phyloP scores from a whole-genome alignment of 2,797 vertebrate genomes.

The Hylomyscus alleni region DNA sequence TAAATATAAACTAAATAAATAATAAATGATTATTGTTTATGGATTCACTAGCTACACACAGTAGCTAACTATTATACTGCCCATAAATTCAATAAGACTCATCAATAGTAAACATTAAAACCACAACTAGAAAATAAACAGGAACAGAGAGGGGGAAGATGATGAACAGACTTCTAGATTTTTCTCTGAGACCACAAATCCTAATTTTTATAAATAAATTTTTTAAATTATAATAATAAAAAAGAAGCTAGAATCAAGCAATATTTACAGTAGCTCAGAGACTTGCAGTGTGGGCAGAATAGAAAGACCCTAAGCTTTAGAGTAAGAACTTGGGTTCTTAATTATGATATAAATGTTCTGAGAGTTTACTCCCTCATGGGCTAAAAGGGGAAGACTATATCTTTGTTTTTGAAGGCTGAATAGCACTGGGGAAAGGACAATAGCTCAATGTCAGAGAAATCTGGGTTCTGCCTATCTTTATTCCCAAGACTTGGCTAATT shows the following conservation, averaged over 20 bases:
- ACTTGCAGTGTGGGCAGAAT: background rate
- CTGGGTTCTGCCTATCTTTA: background rate
- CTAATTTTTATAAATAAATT: background rate
- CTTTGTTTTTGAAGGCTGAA: background rate
- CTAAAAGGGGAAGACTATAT: background rate
- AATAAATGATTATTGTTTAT: background rate
- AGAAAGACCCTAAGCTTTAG: background rate
- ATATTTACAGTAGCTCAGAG: background rate
- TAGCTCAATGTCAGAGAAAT: background rate
- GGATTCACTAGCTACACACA: background rate
- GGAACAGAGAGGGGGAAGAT: background rate
- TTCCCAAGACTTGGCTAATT: background rate
- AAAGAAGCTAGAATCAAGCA: background rate
- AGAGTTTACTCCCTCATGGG: background rate
- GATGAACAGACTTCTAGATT: background rate
- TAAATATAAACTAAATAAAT: background rate
- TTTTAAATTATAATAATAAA: background rate
- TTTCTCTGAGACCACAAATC: background rate
- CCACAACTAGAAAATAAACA: slow-evolving; percentile 44
- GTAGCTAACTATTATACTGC: background rate
- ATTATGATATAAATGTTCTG: background rate
- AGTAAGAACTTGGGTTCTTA: background rate
- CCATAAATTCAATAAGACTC: slow-evolving; percentile 23
- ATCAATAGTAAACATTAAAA: slow-evolving; percentile 23
- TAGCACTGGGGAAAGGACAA: background rate